Conservation (phyloP, 2,888 invertebrate species). For the Mythimna loreyi region DNA sequence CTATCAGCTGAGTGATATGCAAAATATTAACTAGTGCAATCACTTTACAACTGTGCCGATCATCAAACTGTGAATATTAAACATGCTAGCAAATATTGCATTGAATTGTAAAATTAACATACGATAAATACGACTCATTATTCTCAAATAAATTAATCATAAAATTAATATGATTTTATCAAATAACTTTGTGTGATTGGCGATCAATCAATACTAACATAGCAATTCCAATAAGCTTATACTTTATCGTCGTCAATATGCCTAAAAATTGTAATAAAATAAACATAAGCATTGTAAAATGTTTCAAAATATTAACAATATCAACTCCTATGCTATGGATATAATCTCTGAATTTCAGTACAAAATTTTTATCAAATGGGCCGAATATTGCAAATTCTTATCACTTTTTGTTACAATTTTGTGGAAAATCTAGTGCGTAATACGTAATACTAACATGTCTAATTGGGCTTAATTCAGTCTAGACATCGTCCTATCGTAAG, state of each 20-base stretch:
- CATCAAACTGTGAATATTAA: constrained; percentile 58
- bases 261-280: constrained; percentile 57
- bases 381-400: constrained; percentile 79
- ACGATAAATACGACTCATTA: constrained; percentile 46
- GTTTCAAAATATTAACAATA: constrained; percentile 75
- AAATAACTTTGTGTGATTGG: constrained; percentile 52
- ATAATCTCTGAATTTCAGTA: constrained; percentile 77
- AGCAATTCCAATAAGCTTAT: constrained; percentile 68
- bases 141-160: constrained; percentile 55
- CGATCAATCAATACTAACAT: constrained; percentile 54
- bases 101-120: constrained; percentile 58
- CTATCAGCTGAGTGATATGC: constrained; percentile 72
- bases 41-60: constrained; percentile 67
- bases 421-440: constrained; percentile 84
- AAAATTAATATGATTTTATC: constrained; percentile 56
- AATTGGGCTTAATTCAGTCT: constrained; percentile 89
- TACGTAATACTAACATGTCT: constrained; percentile 79
- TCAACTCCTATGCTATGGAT: constrained; percentile 69
- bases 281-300: constrained; percentile 68
- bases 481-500: constrained; percentile 86
- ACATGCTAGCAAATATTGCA: constrained; percentile 64
- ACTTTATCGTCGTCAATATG: constrained; percentile 46
- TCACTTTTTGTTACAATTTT: constrained; percentile 79
- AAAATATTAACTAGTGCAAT: constrained; percentile 75
- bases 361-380: constrained; percentile 81